Base-by-base conservation (phyloP, 35 echinoderm and acorn worm species). In the Apostichopus japonicus region DNA sequence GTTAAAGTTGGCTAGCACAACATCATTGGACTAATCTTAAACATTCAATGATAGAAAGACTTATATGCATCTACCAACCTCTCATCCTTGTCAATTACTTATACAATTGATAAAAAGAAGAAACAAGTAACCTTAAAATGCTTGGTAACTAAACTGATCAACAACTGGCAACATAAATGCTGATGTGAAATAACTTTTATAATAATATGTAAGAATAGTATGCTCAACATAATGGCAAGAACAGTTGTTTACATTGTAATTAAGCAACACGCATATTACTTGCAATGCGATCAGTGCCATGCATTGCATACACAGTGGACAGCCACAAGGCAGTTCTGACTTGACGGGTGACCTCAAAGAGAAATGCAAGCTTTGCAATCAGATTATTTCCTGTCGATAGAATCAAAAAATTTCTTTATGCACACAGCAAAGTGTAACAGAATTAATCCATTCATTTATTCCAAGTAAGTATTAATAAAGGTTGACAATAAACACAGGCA, bases 301-400 rank as follows among this genome's bases (percentile, higher is more conserved):
- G 54, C 81, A 84, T 23, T 23, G 81, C 81, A 57, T 59, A 84
- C 81, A 84, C 81, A 54, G 81, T 84, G 53, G 81, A 84, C 55
- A 84, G 56, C 81, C 81, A 84, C 81, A 84, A 84, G 23, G 81
- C 81, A 57, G 81, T 84, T 23, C 81, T 84, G 1, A 84, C 81
- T 21, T 84, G 53, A 16, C 81, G 81, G 53, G 81, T 84, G 54
- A 55, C 22, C 10, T 55, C 56, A 55, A 84, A 23, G 13, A 84
- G 81, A 84, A 23, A 84, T 21, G 24, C 7, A 53, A 84, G 81
- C 81, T 84, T 84, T 5, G 19, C 81, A 58, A 84, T 84, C 21
- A 84, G 55, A 51, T 84, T 84, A 54, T 84, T 83, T 56, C 79
- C 79, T 83, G 55, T 55, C 19, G 55, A 14, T 17, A 83, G 79